phyloP scores from a whole-genome alignment of 1,140 invertebrate species.

The Drosophila gunungcola region DNA sequence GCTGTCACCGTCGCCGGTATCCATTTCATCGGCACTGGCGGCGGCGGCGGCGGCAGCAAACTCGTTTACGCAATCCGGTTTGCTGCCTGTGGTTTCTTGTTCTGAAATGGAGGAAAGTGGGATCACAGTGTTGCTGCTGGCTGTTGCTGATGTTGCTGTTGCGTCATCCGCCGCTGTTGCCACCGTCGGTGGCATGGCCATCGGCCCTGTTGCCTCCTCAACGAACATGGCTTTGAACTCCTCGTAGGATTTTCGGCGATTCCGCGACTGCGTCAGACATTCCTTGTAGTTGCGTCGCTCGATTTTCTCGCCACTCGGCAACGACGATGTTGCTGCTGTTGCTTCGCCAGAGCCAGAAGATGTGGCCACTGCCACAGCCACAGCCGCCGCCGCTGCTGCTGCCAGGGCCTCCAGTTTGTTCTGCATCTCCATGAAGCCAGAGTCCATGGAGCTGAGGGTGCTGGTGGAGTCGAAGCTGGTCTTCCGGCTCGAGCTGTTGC shows the following conservation, averaged over 20 bases:
- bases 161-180: conserved; percentile 51
- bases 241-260: conserved; percentile 84
- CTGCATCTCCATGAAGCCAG: conserved; percentile 84
- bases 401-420: conserved; percentile 75
- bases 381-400: conserved; percentile 17
- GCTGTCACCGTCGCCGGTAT: conserved; percentile 39
- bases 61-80: conserved; percentile 59
- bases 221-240: conserved; percentile 84
- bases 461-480: conserved; percentile 84
- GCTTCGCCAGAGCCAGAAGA: neutral
- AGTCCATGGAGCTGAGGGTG: conserved; percentile 84
- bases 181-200: conserved; percentile 26
- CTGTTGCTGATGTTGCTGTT: conserved; percentile 41
- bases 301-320: conserved; percentile 62
- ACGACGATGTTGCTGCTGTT: conserved; percentile 4
- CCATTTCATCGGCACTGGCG: conserved; percentile 60
- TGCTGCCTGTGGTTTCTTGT: conserved; percentile 70
- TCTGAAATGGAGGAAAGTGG: conserved; percentile 82
- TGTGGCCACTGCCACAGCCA: neutral
- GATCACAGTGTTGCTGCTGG: conserved; percentile 39
- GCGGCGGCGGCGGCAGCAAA: conserved; percentile 80
- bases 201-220: conserved; percentile 30
- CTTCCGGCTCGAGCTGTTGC: conserved; percentile 80
- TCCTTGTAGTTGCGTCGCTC: conserved; percentile 77
- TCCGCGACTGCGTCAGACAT: conserved; percentile 81